Percentiles rank a stretch among this genome's conserved stretches.
phyloP scores from a whole-genome alignment of 1,140 invertebrate genomes.

The Drosophila kurseongensis region DNA sequence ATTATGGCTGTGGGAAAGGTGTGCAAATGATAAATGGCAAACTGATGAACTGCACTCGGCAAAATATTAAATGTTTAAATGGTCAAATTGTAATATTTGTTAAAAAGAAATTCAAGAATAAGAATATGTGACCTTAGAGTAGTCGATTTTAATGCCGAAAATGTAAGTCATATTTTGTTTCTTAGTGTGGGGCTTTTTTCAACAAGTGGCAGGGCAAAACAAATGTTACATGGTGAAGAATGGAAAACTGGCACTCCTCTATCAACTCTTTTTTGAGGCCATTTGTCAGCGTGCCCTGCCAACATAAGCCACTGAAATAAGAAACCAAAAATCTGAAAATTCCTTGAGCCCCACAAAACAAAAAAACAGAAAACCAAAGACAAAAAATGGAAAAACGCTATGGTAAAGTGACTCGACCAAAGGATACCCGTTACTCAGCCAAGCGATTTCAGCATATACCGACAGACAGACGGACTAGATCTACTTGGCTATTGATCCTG shows the following conservation, averaged over 20 bases:
- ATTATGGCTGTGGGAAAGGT: slow-evolving; percentile 38
- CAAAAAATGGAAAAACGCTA: too few relatives aligned
- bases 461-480: too few relatives aligned
- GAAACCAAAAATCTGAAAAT: slow-evolving; percentile 20
- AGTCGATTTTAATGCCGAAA: too few relatives aligned
- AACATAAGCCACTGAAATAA: slow-evolving; percentile 9
- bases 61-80: not conserved
- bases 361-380: slow-evolving; percentile 3
- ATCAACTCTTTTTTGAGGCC: slow-evolving; percentile 41
- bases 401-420: too few relatives aligned
- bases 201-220: not conserved
- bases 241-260: slow-evolving; percentile 9
- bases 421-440: too few relatives aligned
- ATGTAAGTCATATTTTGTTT: too few relatives aligned
- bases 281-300: slow-evolving; percentile 52
- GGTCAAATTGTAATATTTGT: too few relatives aligned
- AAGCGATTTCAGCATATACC: too few relatives aligned
- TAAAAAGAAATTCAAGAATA: too few relatives aligned
- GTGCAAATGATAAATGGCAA: slow-evolving; percentile 38
- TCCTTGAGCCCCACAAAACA: not conserved
- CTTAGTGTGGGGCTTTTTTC: not conserved
- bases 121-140: too few relatives aligned
- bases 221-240: not conserved
- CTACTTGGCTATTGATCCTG: too few relatives aligned
- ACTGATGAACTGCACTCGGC: not conserved